phyloP scores from a whole-genome alignment of 2,113 vertebrate species.

The Lipophrys pholis region DNA sequence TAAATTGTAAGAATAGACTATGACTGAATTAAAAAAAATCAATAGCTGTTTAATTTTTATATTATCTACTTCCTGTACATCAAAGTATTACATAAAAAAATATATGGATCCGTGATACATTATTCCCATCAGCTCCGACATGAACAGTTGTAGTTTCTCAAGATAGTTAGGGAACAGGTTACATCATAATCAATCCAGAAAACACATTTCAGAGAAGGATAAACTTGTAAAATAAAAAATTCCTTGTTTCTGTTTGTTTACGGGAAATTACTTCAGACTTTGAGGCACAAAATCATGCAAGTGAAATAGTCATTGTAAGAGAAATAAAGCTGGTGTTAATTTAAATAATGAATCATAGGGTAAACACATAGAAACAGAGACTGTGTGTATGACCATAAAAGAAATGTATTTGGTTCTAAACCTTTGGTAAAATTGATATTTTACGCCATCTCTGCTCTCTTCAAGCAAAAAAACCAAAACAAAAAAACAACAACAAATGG shows the following conservation, averaged over 20 bases:
- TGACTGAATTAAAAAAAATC: not conserved
- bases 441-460: not conserved
- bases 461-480: no score
- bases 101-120: no score
- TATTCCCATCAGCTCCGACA: no score
- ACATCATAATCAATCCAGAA: not conserved
- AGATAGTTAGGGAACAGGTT: not conserved
- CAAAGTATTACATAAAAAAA: no score
- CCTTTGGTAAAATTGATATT: not conserved
- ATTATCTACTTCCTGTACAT: no score
- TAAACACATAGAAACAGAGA: not conserved
- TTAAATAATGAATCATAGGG: not conserved
- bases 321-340: not conserved
- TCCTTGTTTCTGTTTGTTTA: not conserved
- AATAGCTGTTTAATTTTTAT: no score
- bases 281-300: not conserved
- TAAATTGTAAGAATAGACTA: not conserved
- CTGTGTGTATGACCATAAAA: no score
- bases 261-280: not conserved
- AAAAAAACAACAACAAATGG: no score
- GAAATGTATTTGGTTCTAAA: no score
- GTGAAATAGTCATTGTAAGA: not conserved
- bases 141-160: no score
- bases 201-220: not conserved
- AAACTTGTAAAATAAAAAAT: not conserved